phyloP scores from a whole-genome alignment of 2,888 invertebrate genomes.

The Harpagoxenus sublaevis region DNA sequence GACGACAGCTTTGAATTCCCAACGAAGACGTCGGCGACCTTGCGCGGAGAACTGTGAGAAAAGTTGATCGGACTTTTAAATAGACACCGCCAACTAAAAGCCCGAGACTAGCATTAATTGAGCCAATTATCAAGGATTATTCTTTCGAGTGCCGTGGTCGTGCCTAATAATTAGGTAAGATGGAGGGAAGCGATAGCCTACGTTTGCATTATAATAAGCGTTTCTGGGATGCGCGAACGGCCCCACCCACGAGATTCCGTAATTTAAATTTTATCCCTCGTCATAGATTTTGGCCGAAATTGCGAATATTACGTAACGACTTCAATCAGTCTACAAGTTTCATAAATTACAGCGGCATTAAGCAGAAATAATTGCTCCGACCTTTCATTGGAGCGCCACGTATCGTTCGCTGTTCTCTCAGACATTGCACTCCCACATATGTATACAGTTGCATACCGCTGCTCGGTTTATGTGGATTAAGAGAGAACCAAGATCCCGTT shows the following conservation, averaged over 20 bases:
- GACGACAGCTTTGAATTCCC: constrained; percentile 34
- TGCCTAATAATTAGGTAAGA: constrained; percentile 28
- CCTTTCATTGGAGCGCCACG: constrained; percentile 2
- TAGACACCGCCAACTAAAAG: constrained; percentile 24
- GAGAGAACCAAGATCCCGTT: neutral
- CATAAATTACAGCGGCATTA: constrained; percentile 13
- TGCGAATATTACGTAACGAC: constrained; percentile 30
- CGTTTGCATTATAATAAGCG: neutral
- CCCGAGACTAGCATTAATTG: constrained; percentile 39
- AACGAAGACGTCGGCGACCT: constrained; percentile 1
- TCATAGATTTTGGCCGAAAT: neutral
- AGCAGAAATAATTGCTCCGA: constrained; percentile 32
- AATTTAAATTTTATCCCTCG: constrained; percentile 5
- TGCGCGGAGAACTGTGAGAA: constrained; percentile 2
- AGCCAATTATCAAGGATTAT: constrained; percentile 40
- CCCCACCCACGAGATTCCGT: neutral
- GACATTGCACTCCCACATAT: neutral
- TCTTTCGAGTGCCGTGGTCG: neutral
- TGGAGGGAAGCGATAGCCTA: neutral
- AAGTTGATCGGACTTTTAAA: constrained; percentile 52
- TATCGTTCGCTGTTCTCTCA: constrained; percentile 19
- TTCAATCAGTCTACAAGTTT: constrained; percentile 25
- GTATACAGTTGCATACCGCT: neutral
- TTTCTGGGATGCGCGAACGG: neutral
- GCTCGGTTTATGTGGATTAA: constrained; percentile 6